phyloP scores from a whole-genome alignment of 2,888 invertebrate species.

The Zele albiditarsus region DNA sequence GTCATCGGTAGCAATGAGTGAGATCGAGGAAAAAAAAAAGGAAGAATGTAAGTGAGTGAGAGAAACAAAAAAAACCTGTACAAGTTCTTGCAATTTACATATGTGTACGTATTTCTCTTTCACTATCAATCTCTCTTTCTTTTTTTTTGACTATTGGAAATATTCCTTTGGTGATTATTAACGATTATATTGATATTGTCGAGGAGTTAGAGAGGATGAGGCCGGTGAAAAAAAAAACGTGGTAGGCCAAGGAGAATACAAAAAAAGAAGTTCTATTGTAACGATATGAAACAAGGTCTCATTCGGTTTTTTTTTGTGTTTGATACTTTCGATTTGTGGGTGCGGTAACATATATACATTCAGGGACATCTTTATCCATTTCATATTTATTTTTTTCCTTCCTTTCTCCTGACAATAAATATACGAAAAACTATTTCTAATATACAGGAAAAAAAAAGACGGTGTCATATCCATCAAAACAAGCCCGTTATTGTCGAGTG shows the following conservation, averaged over 20 bases:
- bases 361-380: constrained; percentile 20
- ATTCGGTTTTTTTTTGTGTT: background rate
- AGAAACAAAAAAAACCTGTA: background rate
- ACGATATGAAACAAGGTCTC: constrained; percentile 12
- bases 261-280: constrained; percentile 12
- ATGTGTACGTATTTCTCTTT: background rate
- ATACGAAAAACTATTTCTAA: background rate
- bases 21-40: background rate
- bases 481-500: background rate
- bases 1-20: background rate
- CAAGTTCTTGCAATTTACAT: background rate
- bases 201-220: background rate
- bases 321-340: constrained; percentile 28
- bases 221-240: background rate
- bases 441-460: background rate
- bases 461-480: background rate
- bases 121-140: background rate
- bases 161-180: background rate
- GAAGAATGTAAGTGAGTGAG: background rate
- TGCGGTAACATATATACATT: constrained; percentile 8
- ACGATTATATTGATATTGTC: background rate
- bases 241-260: background rate
- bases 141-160: background rate
- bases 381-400: constrained; percentile 10
- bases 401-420: background rate